Evolutionary conservation across 1,140 invertebrate genomes (phyloP), one percentile per base, ranked within the genome.

Genomic region (Coenobita brevimanus): DNA sequence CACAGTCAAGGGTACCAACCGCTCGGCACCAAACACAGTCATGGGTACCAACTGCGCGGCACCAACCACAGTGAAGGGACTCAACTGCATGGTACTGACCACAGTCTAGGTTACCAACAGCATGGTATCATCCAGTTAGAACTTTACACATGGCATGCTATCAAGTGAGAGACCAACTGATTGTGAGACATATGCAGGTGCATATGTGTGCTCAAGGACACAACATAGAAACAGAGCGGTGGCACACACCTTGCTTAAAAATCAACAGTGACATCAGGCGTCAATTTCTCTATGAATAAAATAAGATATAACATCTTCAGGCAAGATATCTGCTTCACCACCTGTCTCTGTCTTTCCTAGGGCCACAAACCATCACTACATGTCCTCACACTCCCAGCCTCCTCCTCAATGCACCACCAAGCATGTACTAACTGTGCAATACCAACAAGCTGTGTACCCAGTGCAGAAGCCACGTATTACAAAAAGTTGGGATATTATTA

Each of bases 71-170:
- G 85, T 87, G 85, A 87, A 80, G 85, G 85, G 85, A 87, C 76
- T 87, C 85, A 87, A 87, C 85, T 87, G 85, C 85, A 81, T 81
- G 85, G 85, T 87, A 87, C 85, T 87, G 85, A 87, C 85, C 85
- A 87, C 85, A 87, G 85, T 87, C 85, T 87, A 87, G 85, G 85
- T 87, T 87, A 87, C 85, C 78, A 71, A 87, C 85, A 87, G 85
- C 85, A 81, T 87, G 85, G 85, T 57, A 87, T 80, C 85, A 87
- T 46, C 85, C 85, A 87, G 78, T 87, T 76, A 87, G 85, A 81
- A 79, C 57, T 71, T 62, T 50, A 50, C 46, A 50, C 46, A 8
- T 50, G 46, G 6, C 46, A 17, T 17, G 46, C 46, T 50, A 17
- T 17, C 46, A 36, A 87, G 83, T 41, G 38, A 79, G 76, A 73